Conservation (phyloP, 35 echinoderm and acorn worm species). For the Eucidaris tribuloides region DNA sequence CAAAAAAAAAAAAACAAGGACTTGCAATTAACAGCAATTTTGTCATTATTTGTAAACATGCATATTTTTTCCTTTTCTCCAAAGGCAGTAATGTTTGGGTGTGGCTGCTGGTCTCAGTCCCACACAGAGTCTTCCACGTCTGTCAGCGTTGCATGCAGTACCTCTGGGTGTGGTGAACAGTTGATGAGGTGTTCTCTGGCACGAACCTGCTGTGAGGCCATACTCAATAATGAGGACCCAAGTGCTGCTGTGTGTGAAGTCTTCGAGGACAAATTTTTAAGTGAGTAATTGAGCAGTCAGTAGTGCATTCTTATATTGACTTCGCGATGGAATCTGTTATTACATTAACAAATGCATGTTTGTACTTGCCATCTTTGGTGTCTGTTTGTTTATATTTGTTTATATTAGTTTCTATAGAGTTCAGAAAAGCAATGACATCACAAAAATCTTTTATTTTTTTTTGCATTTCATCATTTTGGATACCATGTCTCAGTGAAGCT, state of each 20-base stretch:
- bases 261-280: constrained; percentile 66
- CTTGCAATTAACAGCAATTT: too few relatives aligned
- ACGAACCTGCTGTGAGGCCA: constrained; percentile 51
- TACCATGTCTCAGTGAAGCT: too few relatives aligned
- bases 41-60: neutral
- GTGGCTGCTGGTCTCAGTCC: constrained; percentile 90
- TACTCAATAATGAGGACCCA: constrained; percentile 28
- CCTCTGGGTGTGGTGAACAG: constrained; percentile 83
- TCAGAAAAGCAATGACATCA: too few relatives aligned
- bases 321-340: too few relatives aligned
- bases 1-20: too few relatives aligned
- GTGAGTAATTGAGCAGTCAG: constrained; percentile 27
- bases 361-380: too few relatives aligned
- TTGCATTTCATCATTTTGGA: too few relatives aligned
- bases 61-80: neutral
- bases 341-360: too few relatives aligned
- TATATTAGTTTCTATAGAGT: too few relatives aligned
- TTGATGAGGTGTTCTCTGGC: constrained; percentile 74
- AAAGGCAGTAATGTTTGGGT: constrained; percentile 78
- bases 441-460: too few relatives aligned
- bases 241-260: constrained; percentile 20
- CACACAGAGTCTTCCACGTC: neutral
- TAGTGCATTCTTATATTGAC: too few relatives aligned
- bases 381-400: too few relatives aligned
- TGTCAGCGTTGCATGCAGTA: constrained; percentile 57